These are phyloP conservation scores for Eristalis arbustorum DNA, from an alignment of 2,888 invertebrate genomes.

Conservation along the genomic window DNA sequence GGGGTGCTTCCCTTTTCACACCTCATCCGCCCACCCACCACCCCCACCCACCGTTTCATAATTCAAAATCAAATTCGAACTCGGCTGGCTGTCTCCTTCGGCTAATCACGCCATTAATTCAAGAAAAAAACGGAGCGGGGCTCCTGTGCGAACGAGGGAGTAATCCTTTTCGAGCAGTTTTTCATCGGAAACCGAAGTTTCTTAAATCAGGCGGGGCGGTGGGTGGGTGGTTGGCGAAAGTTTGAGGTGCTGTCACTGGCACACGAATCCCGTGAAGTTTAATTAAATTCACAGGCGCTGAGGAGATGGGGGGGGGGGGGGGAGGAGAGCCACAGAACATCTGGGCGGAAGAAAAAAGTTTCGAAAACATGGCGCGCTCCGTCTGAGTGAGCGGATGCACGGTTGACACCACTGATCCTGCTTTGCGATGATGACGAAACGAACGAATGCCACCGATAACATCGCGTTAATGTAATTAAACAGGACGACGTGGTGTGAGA, in stretches of 20 bases:
- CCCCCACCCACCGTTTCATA: slow-evolving; percentile 46
- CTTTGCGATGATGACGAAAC: slow-evolving; percentile 24
- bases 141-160: neutral
- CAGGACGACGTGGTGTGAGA: neutral
- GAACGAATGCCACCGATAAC: slow-evolving; percentile 55
- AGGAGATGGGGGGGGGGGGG: neutral
- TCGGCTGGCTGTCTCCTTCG: neutral
- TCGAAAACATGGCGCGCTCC: neutral
- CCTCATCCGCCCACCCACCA: slow-evolving; percentile 30
- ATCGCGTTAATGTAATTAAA: slow-evolving; percentile 62
- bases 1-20: neutral
- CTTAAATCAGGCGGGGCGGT: slow-evolving; percentile 10
- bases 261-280: slow-evolving; percentile 13
- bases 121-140: slow-evolving; percentile 55
- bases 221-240: neutral
- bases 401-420: slow-evolving; percentile 19
- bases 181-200: neutral
- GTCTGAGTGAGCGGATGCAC: neutral
- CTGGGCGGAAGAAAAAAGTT: neutral
- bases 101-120: slow-evolving; percentile 58
- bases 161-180: neutral
- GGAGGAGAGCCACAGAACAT: neutral
- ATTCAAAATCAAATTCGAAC: slow-evolving; percentile 29
- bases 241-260: slow-evolving; percentile 12
- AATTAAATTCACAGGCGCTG: slow-evolving; percentile 19